Evolutionary conservation across 2,113 vertebrate genomes (phyloP), one percentile per base, ranked within the genome.

Genomic region (Elanoides forficatus): DNA sequence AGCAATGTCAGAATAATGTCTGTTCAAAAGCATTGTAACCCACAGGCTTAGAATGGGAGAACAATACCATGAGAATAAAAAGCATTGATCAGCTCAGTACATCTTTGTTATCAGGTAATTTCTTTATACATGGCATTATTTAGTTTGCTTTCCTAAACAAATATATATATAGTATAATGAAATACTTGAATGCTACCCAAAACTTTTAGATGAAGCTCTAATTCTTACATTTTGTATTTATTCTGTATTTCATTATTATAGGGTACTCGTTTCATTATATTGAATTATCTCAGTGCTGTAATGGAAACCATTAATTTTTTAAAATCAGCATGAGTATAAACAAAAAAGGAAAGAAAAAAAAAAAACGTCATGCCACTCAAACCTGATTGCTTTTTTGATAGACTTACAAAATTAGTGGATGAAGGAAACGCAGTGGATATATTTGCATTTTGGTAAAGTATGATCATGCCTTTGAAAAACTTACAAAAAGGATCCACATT

Each of bases 231-330:
- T 92, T 91, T 76, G 11, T 71, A 70, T 91, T 94, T 81, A 27
- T 89, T 86, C 59, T 72, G 42, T 86, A 71, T 93, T 94, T 94
- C 62, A 40, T 73, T 92, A 96, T 95, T 89, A 87, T 8, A 92
- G 42, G 79, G 56, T 92, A 66, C 36, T 84, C 4, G 2, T 90
- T 93, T 92, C 88, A 91, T 76, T 66, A 63, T 50, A 76, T 52
- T 94, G 76, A 95, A 88, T 93, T 84, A 91, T 85, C 90, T 92
- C 8, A 0, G 30, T 75, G 22, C 53, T 84, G 38, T 75, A 94
- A 95, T 80, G 86, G 93, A 96, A 96, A 94, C 58, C 67, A 90
- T 88, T 93, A 92, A 66, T 97, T 96, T 95, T 95, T 95, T 43
- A 3, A 78, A 90, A 89, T 90, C 67, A 84, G 26, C 13, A 36